Evolutionary conservation across 2,113 vertebrate species (phyloP).

Genomic region (Ranitomeya imitator): DNA sequence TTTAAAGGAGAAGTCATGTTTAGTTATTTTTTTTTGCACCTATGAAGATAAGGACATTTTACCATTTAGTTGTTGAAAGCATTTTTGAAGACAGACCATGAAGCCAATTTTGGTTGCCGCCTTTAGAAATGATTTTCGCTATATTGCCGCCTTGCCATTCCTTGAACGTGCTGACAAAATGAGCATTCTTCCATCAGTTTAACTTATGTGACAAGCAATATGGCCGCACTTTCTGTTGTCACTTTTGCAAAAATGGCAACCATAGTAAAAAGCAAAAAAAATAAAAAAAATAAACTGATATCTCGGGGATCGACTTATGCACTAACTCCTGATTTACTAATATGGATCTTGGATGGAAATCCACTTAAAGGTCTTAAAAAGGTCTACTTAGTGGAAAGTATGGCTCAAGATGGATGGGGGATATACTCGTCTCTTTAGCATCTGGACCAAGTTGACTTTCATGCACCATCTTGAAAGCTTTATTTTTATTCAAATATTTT

Average conservation of each 20-base stretch:
- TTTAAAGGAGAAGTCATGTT: no score
- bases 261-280: not conserved
- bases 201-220: no score
- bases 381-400: not conserved
- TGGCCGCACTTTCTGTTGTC: no score
- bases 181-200: not conserved
- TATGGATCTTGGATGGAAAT: not conserved
- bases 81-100: not conserved
- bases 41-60: no score
- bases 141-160: no score
- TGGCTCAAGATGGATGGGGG: no score
- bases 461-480: not conserved
- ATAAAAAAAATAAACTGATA: not conserved
- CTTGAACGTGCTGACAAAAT: no score
- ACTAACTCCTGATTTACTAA: not conserved
- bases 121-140: not conserved
- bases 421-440: not conserved
- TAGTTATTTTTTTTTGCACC: no score
- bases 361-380: not conserved
- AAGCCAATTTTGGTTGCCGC: not conserved
- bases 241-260: no score
- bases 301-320: not conserved
- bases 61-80: no score
- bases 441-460: not conserved
- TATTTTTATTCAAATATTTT: not conserved